These are phyloP conservation scores for Lutraria lutraria DNA, from an alignment of 2,888 invertebrate species.

Conservation along the genomic window DNA sequence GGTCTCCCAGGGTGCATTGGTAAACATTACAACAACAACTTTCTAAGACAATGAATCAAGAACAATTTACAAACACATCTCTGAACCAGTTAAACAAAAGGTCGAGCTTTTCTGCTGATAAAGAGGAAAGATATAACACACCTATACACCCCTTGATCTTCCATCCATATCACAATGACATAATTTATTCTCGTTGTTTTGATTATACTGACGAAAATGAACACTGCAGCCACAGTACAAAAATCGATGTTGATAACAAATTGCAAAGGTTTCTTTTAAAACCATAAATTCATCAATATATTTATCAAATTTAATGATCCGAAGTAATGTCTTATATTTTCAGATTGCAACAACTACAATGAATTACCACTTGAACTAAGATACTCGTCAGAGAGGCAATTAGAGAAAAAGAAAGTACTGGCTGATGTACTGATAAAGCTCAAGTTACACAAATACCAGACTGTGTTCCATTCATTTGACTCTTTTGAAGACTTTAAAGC, in stretches of 20 bases:
- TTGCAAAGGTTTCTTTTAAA: too few species aligned
- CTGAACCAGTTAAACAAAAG: too few species aligned
- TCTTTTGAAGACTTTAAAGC: constrained; percentile 63
- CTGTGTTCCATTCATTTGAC: constrained; percentile 59
- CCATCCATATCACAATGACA: too few species aligned
- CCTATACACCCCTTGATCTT: too few species aligned
- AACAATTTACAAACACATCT: background rate
- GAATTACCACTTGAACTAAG: constrained; percentile 61
- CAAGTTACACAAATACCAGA: constrained; percentile 61
- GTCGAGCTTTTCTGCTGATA: too few species aligned
- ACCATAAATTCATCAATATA: too few species aligned
- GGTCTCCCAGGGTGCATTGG: constrained; percentile 65
- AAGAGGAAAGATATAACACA: too few species aligned
- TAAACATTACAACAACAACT: background rate
- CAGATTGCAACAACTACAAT: constrained; percentile 53
- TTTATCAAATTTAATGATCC: too few species aligned
- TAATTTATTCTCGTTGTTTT: too few species aligned
- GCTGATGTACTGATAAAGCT: constrained; percentile 57
- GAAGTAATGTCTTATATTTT: background rate
- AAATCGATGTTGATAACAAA: too few species aligned
- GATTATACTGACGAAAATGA: too few species aligned
- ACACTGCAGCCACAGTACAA: too few species aligned
- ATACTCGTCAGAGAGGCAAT: constrained; percentile 58
- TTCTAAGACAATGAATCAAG: background rate
- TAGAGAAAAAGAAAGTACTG: constrained; percentile 61